Conservation (phyloP, 2,797 vertebrate genomes). For the Crypturellus tataupa region DNA sequence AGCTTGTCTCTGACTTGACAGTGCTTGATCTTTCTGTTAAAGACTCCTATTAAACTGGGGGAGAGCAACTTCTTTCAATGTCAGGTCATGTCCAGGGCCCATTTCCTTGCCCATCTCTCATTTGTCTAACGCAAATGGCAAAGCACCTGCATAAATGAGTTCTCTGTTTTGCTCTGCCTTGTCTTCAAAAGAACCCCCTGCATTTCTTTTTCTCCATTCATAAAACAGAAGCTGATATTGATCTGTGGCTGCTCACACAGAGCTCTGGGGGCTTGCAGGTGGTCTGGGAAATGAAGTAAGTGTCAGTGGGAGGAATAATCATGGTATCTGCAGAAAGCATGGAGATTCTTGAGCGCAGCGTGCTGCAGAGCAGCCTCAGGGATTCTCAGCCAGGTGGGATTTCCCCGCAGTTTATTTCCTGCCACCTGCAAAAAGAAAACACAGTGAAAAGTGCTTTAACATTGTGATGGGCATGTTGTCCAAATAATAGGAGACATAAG, state of each 20-base stretch:
- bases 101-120: not conserved
- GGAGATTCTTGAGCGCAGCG: not conserved
- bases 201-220: constrained; percentile 1
- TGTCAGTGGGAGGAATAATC: constrained; percentile 55
- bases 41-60: not conserved
- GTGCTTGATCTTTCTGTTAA: not conserved
- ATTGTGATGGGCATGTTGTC: not conserved
- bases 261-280: constrained; percentile 35
- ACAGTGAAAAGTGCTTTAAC: not conserved
- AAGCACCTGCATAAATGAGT: not conserved
- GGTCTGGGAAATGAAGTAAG: constrained; percentile 24
- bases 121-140: not conserved
- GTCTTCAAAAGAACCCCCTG: not conserved
- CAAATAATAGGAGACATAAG: not conserved
- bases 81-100: not conserved
- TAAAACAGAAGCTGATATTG: not conserved
- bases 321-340: not conserved
- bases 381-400: constrained; percentile 10
- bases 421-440: constrained; percentile 6
- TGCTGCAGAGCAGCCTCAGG: not conserved
- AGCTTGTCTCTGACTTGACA: not conserved
- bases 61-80: not conserved
- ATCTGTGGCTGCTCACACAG: not conserved
- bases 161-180: not conserved
- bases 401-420: constrained; percentile 31